Percentiles rank a stretch among this genome's conserved stretches.
Conservation (phyloP, 1,140 invertebrate genomes). For the Hirudo medicinalis region DNA sequence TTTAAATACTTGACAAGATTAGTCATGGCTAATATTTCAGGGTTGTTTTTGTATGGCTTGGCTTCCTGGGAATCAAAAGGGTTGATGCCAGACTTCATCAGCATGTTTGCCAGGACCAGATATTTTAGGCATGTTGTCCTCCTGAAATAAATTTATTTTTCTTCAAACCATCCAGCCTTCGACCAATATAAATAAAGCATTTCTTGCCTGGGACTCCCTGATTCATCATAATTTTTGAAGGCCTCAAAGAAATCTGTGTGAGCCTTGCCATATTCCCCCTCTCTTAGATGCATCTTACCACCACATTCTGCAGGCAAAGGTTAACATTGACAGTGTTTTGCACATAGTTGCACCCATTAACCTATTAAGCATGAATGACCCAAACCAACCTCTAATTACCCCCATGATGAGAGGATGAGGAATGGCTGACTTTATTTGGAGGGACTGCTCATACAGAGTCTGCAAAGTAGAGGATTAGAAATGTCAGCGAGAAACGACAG, state of each 20-base stretch:
- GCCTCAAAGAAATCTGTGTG: conserved; percentile 99
- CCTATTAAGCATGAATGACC: not conserved
- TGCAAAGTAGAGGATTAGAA: conserved; percentile 23
- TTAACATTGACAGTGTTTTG: too few species aligned
- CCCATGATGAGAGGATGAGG: conserved; percentile 99
- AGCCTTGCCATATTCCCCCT: conserved; percentile 95
- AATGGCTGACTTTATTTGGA: conserved; percentile 98
- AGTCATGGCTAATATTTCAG: conserved; percentile 98
- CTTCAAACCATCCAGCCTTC: not conserved
- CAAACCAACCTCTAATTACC: conserved; percentile 72
- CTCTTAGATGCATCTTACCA: conserved; percentile 97
- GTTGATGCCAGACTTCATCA: conserved; percentile 99
- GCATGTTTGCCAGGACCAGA: conserved; percentile 94
- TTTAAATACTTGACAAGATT: conserved; percentile 67
- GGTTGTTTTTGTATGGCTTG: conserved; percentile 98
- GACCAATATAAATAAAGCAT: not conserved
- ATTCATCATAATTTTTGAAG: conserved; percentile 99
- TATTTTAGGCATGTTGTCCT: conserved; percentile 96
- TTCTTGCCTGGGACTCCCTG: conserved; percentile 72
- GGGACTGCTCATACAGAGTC: conserved; percentile 89
- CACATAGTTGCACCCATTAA: too few species aligned
- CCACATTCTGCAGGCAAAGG: conserved; percentile 68
- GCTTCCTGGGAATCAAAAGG: conserved; percentile 99
- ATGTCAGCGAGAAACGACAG: not conserved
- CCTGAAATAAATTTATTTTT: conserved; percentile 26